Evolutionary conservation across 2,797 vertebrate species (phyloP).

Genomic region (Eurystomus glaucurus): DNA sequence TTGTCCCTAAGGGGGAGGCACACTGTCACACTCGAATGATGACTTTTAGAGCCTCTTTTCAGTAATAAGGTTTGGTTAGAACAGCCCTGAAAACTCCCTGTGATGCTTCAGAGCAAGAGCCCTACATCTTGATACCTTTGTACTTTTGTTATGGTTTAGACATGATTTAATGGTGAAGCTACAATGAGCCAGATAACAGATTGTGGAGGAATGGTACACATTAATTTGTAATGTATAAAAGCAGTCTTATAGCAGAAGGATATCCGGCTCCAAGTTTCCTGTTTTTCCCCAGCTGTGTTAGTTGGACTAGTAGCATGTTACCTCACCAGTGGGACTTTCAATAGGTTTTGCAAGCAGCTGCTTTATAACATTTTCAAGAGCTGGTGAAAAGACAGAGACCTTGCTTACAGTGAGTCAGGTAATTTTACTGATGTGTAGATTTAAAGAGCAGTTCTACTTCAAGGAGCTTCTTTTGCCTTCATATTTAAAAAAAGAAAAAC

Average conservation of each 20-base stretch:
- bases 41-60: not conserved
- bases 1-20: rapidly evolving
- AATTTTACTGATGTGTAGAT: not conserved
- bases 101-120: not conserved
- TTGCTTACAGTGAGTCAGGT: not conserved
- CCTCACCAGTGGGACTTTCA: not conserved
- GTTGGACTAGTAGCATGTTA: not conserved
- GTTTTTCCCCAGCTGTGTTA: not conserved
- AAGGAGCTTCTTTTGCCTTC: not conserved
- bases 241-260: not conserved
- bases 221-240: not conserved
- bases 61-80: not conserved
- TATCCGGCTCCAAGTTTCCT: not conserved
- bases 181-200: not conserved
- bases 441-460: not conserved
- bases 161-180: not conserved
- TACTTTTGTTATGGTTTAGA: not conserved
- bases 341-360: not conserved
- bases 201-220: not conserved
- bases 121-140: not conserved
- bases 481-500: not conserved
- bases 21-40: not conserved
- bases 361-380: not conserved
- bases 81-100: not conserved
- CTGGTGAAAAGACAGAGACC: not conserved